Evolutionary conservation across 2,888 invertebrate species (phyloP), one percentile per base, ranked within the genome.

Genomic region (Ormyrus labotus): DNA sequence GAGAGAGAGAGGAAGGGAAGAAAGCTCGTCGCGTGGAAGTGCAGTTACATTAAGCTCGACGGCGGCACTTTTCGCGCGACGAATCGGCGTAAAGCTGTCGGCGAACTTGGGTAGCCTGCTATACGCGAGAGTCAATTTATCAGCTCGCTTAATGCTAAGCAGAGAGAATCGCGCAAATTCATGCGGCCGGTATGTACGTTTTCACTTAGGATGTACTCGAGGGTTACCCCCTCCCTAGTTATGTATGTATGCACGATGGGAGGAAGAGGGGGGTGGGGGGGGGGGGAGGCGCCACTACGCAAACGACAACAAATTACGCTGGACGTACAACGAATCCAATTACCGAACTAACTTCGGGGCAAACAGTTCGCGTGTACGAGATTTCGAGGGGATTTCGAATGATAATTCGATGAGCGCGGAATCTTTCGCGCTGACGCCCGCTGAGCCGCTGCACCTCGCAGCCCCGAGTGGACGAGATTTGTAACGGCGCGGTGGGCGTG

Each of bases 241-340:
- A 9, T 55, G 6, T 53, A 50, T 58, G 11, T 50, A 13, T 19
- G 3, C 50, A 60, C 47, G 11, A 60, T 3, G 6, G 0, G 6
- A 1, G 53, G 73, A 55, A 48, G 45, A 2, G 47, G 4, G 47
- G 19, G 47, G 4, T 13, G 19, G 11, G 9, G 51, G n/a, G 50
- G 13, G 1, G n/a, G n/a, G 51, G n/a, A 13, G 13, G 34, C 34
- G 34, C 34, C 34, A 34, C 34, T 34, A 34, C 34, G 75, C 67
- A 47, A 68, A 68, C n/a, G 69, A 50, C 55, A 76, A 76, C 76
- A 76, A 76, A 69, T 76, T 69, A 45, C 48, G 19, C 76, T 11
- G 63, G 69, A 76, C 69, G 61, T 51, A 55, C 51, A 76, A 63
- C 65, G 55, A 69, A 69, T 76, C 63, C 68, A 75, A 75, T 76